A percentile compares a stretch with the other conserved stretches of the same genome.
Evolutionary conservation across 2,888 invertebrate species (phyloP).

Genomic region (Mallateleia sp.): DNA sequence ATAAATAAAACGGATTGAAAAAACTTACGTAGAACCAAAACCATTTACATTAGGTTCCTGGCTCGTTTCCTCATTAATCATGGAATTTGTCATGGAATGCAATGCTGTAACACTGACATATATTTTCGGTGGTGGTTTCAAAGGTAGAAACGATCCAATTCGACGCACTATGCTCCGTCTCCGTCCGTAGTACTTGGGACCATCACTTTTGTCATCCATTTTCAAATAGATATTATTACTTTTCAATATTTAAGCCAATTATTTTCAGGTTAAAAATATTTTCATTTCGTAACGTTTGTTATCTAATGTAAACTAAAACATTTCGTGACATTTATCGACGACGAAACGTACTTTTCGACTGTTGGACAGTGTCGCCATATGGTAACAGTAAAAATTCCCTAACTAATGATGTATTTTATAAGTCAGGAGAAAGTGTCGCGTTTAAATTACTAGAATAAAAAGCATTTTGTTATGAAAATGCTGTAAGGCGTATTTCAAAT

Average conservation of each 20-base stretch:
- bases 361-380: background rate
- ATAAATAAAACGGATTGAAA: background rate
- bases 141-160: slow-evolving; percentile 88
- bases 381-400: no score
- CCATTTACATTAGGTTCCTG: slow-evolving; percentile 84
- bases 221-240: background rate
- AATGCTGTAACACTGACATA: slow-evolving; percentile 89
- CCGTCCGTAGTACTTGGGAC: slow-evolving; percentile 87
- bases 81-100: slow-evolving; percentile 89
- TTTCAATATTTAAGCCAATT: background rate
- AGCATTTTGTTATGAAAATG: no score
- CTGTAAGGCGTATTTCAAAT: no score
- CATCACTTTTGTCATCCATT: slow-evolving; percentile 49
- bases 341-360: background rate
- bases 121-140: slow-evolving; percentile 88
- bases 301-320: background rate
- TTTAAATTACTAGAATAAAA: no score
- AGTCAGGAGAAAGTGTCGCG: no score
- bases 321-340: background rate
- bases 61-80: slow-evolving; percentile 87
- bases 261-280: background rate
- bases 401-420: no score
- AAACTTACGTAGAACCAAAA: slow-evolving; percentile 76
- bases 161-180: slow-evolving; percentile 88
- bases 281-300: background rate